Evolutionary conservation across 2,113 vertebrate species (phyloP).

Genomic region (Poicephalus meyeri): DNA sequence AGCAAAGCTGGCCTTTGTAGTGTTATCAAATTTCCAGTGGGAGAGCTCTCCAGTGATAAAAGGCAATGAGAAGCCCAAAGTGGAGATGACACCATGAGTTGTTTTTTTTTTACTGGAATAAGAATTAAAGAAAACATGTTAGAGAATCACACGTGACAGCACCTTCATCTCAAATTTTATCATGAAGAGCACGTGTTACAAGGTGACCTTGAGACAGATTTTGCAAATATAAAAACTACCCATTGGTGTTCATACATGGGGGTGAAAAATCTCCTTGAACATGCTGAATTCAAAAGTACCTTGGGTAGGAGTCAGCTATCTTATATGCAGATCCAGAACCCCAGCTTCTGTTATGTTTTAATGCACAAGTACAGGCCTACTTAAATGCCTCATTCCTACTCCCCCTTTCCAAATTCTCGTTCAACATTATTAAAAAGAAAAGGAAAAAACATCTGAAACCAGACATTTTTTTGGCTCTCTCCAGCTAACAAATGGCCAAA

Average conservation of each 20-base stretch:
- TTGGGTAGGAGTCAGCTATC: neutral
- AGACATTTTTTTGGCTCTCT: constrained; percentile 13
- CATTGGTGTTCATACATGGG: neutral
- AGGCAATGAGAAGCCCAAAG: neutral
- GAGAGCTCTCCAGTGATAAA: neutral
- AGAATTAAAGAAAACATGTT: neutral
- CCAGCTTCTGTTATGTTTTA: neutral
- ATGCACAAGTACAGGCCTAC: neutral
- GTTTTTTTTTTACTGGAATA: neutral
- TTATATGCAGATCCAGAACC: neutral
- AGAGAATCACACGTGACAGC: neutral
- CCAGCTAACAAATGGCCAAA: constrained; percentile 32
- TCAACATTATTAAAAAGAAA: neutral
- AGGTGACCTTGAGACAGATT: neutral
- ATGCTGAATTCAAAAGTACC: neutral
- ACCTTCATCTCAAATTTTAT: neutral
- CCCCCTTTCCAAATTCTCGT: neutral
- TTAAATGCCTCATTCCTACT: neutral
- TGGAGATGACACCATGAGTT: neutral
- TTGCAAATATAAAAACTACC: neutral
- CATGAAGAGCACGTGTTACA: rapidly evolving
- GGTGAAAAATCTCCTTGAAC: neutral
- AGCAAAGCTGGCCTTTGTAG: rapidly evolving
- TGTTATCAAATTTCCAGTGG: neutral
- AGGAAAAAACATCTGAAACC: neutral